phyloP scores from a whole-genome alignment of 2,797 vertebrate species.

The Hemitrygon akajei region DNA sequence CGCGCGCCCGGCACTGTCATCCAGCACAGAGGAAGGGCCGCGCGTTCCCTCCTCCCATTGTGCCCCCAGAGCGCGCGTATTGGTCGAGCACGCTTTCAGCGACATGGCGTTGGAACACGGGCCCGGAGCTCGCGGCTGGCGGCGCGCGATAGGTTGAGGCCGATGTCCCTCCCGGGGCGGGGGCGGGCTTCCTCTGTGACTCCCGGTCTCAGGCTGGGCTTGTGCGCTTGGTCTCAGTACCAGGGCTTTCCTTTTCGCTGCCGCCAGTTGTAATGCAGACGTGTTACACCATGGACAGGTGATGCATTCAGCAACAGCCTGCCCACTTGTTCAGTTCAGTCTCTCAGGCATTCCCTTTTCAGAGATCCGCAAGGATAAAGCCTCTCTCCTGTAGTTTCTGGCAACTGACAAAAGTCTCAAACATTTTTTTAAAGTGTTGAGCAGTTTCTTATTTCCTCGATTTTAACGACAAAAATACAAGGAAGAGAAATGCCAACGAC shows the following conservation, averaged over 20 bases:
- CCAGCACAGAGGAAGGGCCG: neutral
- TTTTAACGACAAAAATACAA: neutral
- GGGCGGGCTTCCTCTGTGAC: neutral
- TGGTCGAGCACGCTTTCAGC: neutral
- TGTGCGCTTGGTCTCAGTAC: neutral
- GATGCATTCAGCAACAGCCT: slow-evolving; percentile 26
- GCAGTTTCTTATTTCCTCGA: neutral
- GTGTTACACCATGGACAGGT: slow-evolving; percentile 25
- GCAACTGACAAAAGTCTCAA: slow-evolving; percentile 27
- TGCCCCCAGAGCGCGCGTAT: neutral
- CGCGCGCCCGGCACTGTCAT: neutral
- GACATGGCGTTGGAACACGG: neutral
- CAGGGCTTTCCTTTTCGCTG: neutral
- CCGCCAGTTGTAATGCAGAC: neutral
- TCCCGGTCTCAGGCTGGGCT: neutral
- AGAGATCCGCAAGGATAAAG: neutral
- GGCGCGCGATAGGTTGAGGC: neutral
- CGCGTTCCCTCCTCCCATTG: neutral
- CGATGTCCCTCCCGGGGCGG: neutral
- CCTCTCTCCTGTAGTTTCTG: neutral
- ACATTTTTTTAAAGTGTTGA: slow-evolving; percentile 11
- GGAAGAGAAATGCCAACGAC: slow-evolving; percentile 66
- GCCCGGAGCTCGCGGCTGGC: neutral
- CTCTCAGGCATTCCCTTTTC: no score
- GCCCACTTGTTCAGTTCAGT: neutral